These are phyloP conservation scores for Nemotelus nigrinus DNA, from an alignment of 2,888 invertebrate genomes.

Conservation along the genomic window DNA sequence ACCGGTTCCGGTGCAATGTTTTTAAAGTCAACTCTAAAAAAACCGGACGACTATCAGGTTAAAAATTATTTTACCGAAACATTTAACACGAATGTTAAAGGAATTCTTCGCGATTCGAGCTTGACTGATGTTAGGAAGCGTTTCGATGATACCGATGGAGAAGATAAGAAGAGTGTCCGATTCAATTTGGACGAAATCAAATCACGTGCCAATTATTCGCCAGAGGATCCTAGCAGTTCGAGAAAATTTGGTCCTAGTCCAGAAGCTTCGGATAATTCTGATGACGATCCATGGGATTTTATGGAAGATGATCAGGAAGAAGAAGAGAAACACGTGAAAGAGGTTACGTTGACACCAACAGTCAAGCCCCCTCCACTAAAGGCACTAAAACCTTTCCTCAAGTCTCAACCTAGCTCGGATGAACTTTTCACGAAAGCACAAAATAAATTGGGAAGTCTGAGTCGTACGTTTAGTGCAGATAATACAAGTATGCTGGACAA, in stretches of 20 bases:
- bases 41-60: slow-evolving; percentile 52
- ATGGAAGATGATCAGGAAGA: slow-evolving; percentile 58
- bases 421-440: slow-evolving; percentile 41
- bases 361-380: slow-evolving; percentile 53
- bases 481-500: slow-evolving; percentile 33
- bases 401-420: slow-evolving; percentile 44
- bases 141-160: slow-evolving; percentile 60
- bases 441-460: slow-evolving; percentile 31
- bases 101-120: slow-evolving; percentile 73
- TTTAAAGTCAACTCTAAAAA: slow-evolving; percentile 68
- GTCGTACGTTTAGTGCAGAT: slow-evolving; percentile 54
- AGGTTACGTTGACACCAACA: slow-evolving; percentile 63
- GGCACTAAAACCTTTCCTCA: slow-evolving; percentile 37
- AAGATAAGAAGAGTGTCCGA: slow-evolving; percentile 81
- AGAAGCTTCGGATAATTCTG: slow-evolving; percentile 58
- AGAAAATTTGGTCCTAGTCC: slow-evolving; percentile 57
- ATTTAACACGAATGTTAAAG: slow-evolving; percentile 65
- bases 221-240: slow-evolving; percentile 57
- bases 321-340: slow-evolving; percentile 62
- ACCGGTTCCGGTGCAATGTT: slow-evolving; percentile 72
- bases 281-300: slow-evolving; percentile 58
- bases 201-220: slow-evolving; percentile 54
- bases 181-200: slow-evolving; percentile 67
- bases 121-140: slow-evolving; percentile 61
- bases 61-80: slow-evolving; percentile 53